Conservation (phyloP, 2,113 vertebrate species). For the Tachysurus vachellii region DNA sequence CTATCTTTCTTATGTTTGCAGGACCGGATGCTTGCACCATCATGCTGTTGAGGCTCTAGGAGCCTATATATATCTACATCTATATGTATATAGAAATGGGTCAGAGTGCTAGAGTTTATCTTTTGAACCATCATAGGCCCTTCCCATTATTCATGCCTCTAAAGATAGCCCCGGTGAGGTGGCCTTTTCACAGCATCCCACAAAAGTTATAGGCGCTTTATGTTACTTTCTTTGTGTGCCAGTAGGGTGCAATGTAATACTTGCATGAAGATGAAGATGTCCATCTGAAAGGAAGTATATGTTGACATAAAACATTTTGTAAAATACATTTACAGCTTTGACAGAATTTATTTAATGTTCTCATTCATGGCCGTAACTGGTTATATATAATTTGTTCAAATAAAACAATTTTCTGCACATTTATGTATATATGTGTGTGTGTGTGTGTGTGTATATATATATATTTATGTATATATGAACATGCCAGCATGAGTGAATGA, state of each 20-base stretch:
- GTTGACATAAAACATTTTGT: background rate
- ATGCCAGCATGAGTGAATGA: too few species aligned
- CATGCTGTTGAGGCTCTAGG: conserved; percentile 13
- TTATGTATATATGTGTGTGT: too few species aligned
- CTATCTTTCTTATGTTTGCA: conserved; percentile 75
- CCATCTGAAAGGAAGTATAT: background rate
- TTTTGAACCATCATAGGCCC: conserved; percentile 60
- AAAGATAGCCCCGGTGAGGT: conserved; percentile 62
- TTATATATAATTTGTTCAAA: too few species aligned
- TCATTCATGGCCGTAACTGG: background rate
- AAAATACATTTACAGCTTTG: background rate
- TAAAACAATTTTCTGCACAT: background rate
- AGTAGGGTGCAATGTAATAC: conserved; percentile 1
- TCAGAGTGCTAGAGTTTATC: conserved; percentile 65
- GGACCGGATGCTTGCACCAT: conserved; percentile 50
- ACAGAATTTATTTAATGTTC: background rate
- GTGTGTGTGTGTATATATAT: too few species aligned
- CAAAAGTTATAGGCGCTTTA: conserved; percentile 62
- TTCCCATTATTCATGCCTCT: conserved; percentile 62
- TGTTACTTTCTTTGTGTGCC: conserved; percentile 17
- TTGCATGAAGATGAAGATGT: background rate
- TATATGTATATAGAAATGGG: conserved; percentile 48
- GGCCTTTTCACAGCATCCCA: conserved; percentile 64
- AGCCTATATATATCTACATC: conserved; percentile 59
- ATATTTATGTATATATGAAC: too few species aligned